Conservation (phyloP, 53 echinoderm and acorn worm species). For the Crossaster papposus region DNA sequence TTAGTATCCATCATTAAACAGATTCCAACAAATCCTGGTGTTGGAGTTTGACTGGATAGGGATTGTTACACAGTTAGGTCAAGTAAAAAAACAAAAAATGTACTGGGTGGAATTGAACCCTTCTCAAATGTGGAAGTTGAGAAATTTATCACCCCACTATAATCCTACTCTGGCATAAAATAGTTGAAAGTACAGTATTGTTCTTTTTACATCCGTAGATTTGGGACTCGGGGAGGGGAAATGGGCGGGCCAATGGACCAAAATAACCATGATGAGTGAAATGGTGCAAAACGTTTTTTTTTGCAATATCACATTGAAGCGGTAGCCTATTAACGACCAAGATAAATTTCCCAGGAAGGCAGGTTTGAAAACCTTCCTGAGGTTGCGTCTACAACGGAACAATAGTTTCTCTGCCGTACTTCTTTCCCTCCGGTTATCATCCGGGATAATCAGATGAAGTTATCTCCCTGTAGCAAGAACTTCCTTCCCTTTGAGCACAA, state of each 20-base stretch:
- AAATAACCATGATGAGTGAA: constrained; percentile 1
- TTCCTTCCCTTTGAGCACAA: constrained; percentile 18
- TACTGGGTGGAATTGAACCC: no score
- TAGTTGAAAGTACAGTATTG: background rate
- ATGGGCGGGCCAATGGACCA: background rate
- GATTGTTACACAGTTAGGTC: no score
- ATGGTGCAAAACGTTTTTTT: constrained; percentile 5
- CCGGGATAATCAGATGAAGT: background rate
- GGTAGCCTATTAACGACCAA: background rate
- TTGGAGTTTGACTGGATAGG: no score
- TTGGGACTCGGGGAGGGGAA: background rate
- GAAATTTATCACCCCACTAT: background rate
- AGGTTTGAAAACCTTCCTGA: constrained; percentile 45
- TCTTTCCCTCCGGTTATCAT: background rate
- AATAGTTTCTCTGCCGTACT: background rate
- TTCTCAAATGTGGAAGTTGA: no score
- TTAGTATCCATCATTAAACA: no score
- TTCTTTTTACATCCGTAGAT: background rate
- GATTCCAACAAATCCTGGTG: no score
- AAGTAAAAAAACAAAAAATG: no score
- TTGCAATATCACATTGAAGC: constrained; percentile 10
- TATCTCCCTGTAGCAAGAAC: background rate
- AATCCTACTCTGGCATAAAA: background rate
- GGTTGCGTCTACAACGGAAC: constrained; percentile 20
- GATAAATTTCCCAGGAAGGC: background rate